These are phyloP conservation scores for Allobates femoralis DNA, from an alignment of 2,797 vertebrate genomes.

Conservation along the genomic window DNA sequence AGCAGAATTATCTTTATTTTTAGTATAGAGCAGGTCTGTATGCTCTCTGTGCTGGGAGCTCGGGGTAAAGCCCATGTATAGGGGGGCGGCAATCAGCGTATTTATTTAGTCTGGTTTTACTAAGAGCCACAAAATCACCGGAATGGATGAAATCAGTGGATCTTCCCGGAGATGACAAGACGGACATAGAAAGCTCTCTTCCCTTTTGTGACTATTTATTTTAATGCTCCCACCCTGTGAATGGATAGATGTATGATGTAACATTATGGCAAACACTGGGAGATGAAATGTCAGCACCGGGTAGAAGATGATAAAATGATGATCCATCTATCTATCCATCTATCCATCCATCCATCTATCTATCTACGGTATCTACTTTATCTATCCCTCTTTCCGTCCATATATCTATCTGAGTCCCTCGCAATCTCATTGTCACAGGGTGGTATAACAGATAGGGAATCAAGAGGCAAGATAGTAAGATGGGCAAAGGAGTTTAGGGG, in stretches of 20 bases:
- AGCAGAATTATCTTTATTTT: constrained; percentile 25
- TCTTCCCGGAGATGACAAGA: background rate
- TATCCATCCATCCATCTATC: no score
- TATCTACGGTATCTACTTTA: no score
- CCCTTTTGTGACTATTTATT: background rate
- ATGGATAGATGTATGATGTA: background rate
- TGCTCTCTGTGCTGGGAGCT: background rate
- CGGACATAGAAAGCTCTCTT: background rate
- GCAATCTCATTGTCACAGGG: no score
- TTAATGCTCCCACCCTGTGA: background rate
- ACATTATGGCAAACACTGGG: background rate
- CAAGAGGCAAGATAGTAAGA: no score
- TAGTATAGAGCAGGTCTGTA: constrained; percentile 37
- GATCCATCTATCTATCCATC: no score
- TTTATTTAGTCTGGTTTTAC: constrained; percentile 25
- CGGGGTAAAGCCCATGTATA: background rate
- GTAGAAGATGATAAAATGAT: no score
- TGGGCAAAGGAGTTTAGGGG: no score
- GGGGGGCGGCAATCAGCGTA: constrained; percentile 16
- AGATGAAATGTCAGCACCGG: background rate
- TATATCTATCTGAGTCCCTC: no score
- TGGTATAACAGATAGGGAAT: no score
- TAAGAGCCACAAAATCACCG: constrained; percentile 9
- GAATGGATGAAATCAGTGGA: constrained; percentile 6
- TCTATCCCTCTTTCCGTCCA: no score